Evolutionary conservation across 2,113 vertebrate genomes (phyloP).

Genomic region (Psittacara wagleri): DNA sequence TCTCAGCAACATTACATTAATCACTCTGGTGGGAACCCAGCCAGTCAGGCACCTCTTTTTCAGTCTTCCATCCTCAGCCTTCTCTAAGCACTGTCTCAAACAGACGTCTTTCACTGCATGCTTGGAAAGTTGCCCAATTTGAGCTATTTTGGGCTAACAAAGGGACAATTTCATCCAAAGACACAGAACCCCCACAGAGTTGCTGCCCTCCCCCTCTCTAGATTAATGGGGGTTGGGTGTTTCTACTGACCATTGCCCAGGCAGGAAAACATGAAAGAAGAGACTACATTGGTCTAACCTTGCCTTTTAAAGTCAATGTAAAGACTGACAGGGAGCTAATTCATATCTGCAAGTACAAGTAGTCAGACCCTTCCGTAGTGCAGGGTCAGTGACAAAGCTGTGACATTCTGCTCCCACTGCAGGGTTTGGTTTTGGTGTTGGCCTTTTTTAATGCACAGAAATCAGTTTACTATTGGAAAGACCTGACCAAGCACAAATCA

Average conservation of each 20-base stretch:
- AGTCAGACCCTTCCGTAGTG: accelerated
- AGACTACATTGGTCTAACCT: not conserved
- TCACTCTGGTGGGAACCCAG: slow-evolving; percentile 42
- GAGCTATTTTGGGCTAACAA: slow-evolving; percentile 63
- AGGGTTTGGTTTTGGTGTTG: not conserved
- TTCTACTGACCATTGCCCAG: not conserved
- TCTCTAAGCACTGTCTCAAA: slow-evolving; percentile 51
- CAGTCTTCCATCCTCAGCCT: slow-evolving; percentile 42
- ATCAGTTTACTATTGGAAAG: not conserved
- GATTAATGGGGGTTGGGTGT: not conserved
- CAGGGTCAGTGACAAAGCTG: not conserved
- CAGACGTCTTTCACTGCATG: slow-evolving; percentile 60
- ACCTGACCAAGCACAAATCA: not conserved
- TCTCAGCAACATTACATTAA: slow-evolving; percentile 59
- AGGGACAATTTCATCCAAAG: slow-evolving; percentile 62
- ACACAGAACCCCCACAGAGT: slow-evolving; percentile 58
- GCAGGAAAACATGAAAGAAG: not conserved
- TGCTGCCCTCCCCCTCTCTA: not conserved
- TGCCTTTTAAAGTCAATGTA: not conserved
- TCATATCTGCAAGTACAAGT: not conserved
- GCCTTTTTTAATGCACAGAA: not conserved
- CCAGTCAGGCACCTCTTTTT: slow-evolving; percentile 64
- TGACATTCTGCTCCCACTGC: accelerated
- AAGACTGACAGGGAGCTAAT: not conserved
- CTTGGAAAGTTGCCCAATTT: slow-evolving; percentile 59